Evolutionary conservation across 2,113 vertebrate species (phyloP).

Genomic region (Balaeniceps rex): DNA sequence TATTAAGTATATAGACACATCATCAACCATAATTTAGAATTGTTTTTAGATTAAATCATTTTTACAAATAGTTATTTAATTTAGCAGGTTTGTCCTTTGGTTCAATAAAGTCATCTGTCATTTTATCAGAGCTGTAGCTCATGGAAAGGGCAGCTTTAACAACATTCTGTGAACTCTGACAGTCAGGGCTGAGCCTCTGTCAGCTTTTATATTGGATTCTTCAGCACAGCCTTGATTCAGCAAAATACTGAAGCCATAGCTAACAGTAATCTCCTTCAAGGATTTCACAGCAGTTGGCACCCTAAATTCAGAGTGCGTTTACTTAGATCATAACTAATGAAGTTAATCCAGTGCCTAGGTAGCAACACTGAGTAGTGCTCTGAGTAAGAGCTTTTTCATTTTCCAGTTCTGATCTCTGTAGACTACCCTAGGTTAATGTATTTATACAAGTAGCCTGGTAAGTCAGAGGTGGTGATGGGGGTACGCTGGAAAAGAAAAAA

Average conservation of each 20-base stretch:
- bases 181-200: background rate
- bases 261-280: background rate
- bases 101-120: conserved; percentile 5
- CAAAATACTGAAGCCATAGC: background rate
- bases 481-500: background rate
- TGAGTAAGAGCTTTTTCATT: background rate
- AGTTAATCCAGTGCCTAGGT: background rate
- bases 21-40: conserved; percentile 41
- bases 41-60: conserved; percentile 24
- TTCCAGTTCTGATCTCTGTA: background rate
- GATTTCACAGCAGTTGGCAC: background rate
- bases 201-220: background rate
- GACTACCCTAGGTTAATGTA: background rate
- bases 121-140: background rate
- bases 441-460: background rate
- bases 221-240: background rate
- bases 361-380: background rate
- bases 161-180: background rate
- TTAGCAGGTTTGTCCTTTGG: conserved; percentile 3
- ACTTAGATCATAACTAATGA: background rate
- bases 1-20: conserved; percentile 15
- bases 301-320: background rate
- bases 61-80: conserved; percentile 42
- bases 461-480: background rate
- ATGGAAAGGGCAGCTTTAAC: background rate